Evolutionary conservation across 1,140 invertebrate species (phyloP), one percentile per base, ranked within the genome.

Genomic region (Sinonovacula constricta): DNA sequence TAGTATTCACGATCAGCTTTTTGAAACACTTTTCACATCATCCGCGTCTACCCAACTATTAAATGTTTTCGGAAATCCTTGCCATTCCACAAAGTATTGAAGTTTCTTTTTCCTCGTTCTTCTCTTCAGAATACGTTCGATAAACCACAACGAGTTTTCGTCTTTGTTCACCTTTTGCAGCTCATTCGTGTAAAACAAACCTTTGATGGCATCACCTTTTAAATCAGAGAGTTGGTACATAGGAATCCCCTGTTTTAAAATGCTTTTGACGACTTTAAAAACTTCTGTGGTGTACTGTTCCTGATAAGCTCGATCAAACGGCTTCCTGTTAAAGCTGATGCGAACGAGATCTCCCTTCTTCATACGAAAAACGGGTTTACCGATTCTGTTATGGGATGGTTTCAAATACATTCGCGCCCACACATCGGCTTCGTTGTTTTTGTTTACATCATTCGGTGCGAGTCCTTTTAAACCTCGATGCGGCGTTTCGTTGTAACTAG

Each of bases 401-500:
- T 66, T 83, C 22, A 80, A 51, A 71, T 83, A 80, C 74, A 78
- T 63, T 36, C 53, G 65, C 12, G 67, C 81, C 53, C 60, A 83
- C 3, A 80, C 36, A 24, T 80, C 68, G 18, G 60, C 62, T 66
- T 72, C 51, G 54, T 83, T 83, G 5, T n/a, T 14, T 10, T 7
- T 10, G 18, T 45, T 45, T 7, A 45, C 39, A 45, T 45, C 39
- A 45, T 45, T 45, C 18, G 39, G 39, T 10, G 39, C 18, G 7
- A 45, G 7, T 10, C 39, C 39, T 10, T 18, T 45, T 45, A 45
- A 45, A 45, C 39, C 39, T 7, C 39, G 39, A 45, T 45, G 39
- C 18, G 39, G 39, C 7, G 39, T 45, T 45, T 45, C 18, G 18
- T 45, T 45, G 18, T 45, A 45, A 45, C 39, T 45, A 10, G 7